phyloP scores from a whole-genome alignment of 2,888 invertebrate species.

The Epistrophe grossulariae region DNA sequence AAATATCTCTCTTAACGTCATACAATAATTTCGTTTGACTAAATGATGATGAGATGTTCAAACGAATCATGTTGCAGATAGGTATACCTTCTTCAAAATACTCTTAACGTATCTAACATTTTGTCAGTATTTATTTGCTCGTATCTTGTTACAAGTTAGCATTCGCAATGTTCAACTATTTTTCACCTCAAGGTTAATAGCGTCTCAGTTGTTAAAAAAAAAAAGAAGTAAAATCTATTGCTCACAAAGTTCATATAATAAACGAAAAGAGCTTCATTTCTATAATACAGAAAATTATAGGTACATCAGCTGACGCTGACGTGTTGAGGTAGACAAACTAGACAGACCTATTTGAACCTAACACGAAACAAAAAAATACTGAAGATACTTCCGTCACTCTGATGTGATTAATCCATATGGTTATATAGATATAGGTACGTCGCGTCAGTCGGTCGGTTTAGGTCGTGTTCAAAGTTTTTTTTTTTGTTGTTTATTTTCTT shows the following conservation, averaged over 20 bases:
- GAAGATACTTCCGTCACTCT: slow-evolving; percentile 72
- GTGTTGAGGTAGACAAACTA: slow-evolving; percentile 10
- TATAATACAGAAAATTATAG: background rate
- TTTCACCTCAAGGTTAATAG: slow-evolving; percentile 69
- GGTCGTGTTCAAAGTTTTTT: slow-evolving; percentile 35
- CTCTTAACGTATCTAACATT: background rate
- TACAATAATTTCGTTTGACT: too few species aligned
- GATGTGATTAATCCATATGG: slow-evolving; percentile 30
- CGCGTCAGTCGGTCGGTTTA: slow-evolving; percentile 18
- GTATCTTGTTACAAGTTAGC: slow-evolving; percentile 11
- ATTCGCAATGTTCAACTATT: slow-evolving; percentile 8
- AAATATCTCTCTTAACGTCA: background rate
- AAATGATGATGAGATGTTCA: too few species aligned
- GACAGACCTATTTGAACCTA: slow-evolving; percentile 25
- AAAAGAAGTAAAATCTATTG: slow-evolving; percentile 16
- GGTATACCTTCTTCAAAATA: background rate
- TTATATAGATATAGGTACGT: background rate
- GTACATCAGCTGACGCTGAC: background rate
- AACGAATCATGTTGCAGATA: background rate
- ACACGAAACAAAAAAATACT: background rate
- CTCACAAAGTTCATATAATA: slow-evolving; percentile 34
- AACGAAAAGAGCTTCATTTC: background rate
- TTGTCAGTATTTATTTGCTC: background rate
- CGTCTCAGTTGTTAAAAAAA: slow-evolving; percentile 53
- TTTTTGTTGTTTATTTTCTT: slow-evolving; percentile 3